These are phyloP conservation scores for Lingula anatina DNA, from an alignment of 2,888 invertebrate species.

Conservation along the genomic window DNA sequence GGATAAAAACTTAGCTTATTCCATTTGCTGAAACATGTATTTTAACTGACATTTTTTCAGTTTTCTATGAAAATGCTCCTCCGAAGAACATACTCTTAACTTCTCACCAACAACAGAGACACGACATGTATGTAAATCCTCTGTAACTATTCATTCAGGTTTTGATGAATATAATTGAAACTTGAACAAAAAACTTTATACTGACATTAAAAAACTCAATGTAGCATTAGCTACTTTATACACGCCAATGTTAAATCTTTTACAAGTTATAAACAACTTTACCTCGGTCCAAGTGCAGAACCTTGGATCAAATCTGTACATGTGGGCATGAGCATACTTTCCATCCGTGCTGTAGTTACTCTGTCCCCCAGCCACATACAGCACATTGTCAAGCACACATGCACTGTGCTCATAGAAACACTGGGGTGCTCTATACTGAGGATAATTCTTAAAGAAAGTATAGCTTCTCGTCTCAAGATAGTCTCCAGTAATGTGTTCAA, in stretches of 20 bases:
- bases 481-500: not conserved
- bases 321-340: not conserved
- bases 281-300: constrained; percentile 1
- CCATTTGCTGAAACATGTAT: no score
- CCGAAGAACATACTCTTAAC: no score
- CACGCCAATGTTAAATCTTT: no score
- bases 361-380: constrained; percentile 1
- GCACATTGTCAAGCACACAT: not conserved
- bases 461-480: not conserved
- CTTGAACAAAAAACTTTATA: not conserved
- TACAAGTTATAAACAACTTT: not conserved
- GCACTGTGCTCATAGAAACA: constrained; percentile 1
- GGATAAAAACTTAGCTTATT: no score
- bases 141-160: not conserved
- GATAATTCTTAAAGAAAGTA: not conserved
- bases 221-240: not conserved
- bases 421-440: not conserved
- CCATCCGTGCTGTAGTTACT: not conserved
- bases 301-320: constrained; percentile 1
- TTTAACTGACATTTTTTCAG: no score
- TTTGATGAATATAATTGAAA: no score
- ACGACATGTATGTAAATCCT: not conserved
- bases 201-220: not conserved
- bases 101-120: not conserved
- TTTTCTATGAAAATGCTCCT: no score